Base-by-base conservation (phyloP, 2,888 invertebrate species). In the Epinotia brunnichana region DNA sequence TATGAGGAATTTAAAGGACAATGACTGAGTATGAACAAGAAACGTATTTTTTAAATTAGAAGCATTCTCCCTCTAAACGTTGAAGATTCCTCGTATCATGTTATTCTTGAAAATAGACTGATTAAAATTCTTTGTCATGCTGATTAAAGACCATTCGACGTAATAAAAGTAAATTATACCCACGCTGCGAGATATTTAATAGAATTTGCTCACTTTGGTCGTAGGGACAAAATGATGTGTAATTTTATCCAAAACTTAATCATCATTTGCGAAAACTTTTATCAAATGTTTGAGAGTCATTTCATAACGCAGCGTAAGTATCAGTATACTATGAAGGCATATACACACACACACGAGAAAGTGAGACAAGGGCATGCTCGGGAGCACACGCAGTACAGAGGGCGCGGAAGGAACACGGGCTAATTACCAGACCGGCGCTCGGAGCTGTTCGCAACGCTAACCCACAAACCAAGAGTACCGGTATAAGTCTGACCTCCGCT, bases 1-100 rank as follows among this genome's bases (percentile, higher is more conserved):
- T 93, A 92, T 90, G 91, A 91, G 90, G 91, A 91, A 89, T 92
- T 92, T 90, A 90, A 89, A 90, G 86, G 85, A 86, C 90, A 89
- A 91, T 90, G 91, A 90, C 92, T 91, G 90, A 91, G 90, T 91
- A 90, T 90, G 90, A 89, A 88, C 86, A 88, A 87, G 85, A 87
- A 86, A 88, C 86, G 87, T 85, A 82, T 87, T 84, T 81, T 85
- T 83, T 85, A 88, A 88, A 90, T 90, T 86, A 86, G 84, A 88
- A 79, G 79, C 82, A 83, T 87, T 87, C 85, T 84, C 80, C 81
- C 78, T 76, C 77, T 79, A 69, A 63, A 24, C 62, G 63, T 63
- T 29, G 59, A 56, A 56, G 35, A 41, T 69, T 79, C 78, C 79
- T 76, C 80, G 76, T 77, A 79, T 77, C 75, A 76, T 78, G 60